Conservation (phyloP, 2,797 vertebrate genomes). For the Chaetophractus vellerosus region DNA sequence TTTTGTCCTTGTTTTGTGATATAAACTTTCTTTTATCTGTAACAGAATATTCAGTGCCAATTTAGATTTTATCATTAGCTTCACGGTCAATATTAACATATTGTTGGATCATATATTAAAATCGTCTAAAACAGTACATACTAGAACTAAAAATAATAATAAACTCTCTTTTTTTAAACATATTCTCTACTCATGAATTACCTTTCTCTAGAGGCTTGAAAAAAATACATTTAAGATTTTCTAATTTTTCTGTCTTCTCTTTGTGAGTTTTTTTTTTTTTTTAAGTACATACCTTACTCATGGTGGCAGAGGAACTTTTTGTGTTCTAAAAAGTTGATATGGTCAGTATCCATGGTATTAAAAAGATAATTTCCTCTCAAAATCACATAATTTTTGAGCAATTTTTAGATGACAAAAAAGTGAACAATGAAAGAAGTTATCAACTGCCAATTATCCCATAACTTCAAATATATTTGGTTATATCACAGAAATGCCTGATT, state of each 20-base stretch:
- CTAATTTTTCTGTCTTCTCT: background rate
- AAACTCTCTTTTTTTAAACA: background rate
- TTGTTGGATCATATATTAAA: background rate
- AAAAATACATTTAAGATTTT: background rate
- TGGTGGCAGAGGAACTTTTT: background rate
- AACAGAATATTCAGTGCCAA: background rate
- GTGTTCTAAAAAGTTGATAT: background rate
- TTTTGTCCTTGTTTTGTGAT: background rate
- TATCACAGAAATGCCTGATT: background rate
- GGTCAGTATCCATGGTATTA: background rate
- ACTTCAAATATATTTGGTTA: background rate
- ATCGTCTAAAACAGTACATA: background rate
- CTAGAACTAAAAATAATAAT: background rate
- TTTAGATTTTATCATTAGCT: background rate
- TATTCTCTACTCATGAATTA: background rate
- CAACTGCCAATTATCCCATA: background rate
- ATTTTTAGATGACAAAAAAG: background rate
- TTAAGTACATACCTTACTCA: background rate
- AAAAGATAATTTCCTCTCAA: background rate
- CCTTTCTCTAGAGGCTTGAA: background rate
- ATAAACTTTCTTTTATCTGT: background rate
- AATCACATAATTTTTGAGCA: background rate
- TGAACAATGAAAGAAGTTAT: background rate
- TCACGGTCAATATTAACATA: background rate
- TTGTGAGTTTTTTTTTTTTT: background rate